A percentile compares a stretch with the other conserved stretches of the same genome.
Evolutionary conservation across 2,113 vertebrate species (phyloP).

Genomic region (Menidia beryllina): DNA sequence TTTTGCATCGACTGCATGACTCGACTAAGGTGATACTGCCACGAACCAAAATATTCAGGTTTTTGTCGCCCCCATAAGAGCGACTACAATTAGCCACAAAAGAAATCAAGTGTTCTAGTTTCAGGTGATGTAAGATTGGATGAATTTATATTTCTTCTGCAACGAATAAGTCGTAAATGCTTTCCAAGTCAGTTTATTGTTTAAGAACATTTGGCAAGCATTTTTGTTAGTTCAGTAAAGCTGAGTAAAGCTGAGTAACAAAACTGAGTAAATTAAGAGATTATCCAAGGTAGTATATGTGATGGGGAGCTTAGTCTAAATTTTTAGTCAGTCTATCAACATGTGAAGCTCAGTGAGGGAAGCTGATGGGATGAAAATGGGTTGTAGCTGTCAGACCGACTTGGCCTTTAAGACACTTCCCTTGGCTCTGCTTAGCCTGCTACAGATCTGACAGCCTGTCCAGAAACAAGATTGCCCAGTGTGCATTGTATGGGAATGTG

Average conservation of each 20-base stretch:
- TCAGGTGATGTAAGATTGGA: too few species aligned
- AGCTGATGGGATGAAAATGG: constrained; percentile 39
- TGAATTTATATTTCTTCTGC: too few species aligned
- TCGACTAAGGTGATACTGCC: too few species aligned
- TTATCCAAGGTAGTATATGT: not conserved
- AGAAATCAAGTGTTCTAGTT: too few species aligned
- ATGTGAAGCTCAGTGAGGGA: constrained; percentile 19
- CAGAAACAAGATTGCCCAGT: constrained; percentile 25
- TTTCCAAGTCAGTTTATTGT: not conserved
- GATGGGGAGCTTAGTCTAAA: not conserved
- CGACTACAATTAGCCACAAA: too few species aligned
- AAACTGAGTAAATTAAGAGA: constrained; percentile 3
- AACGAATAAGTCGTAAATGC: not conserved
- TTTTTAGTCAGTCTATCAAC: constrained; percentile 9
- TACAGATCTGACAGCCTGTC: constrained; percentile 41
- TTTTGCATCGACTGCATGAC: too few species aligned
- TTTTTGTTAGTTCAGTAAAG: not conserved
- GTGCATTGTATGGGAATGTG: not conserved
- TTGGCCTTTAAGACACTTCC: constrained; percentile 42
- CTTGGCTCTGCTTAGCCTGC: constrained; percentile 30
- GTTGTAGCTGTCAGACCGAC: constrained; percentile 32
- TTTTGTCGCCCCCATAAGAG: too few species aligned
- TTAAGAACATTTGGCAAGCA: not conserved
- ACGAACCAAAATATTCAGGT: too few species aligned
- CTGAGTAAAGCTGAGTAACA: too few species aligned